phyloP scores from a whole-genome alignment of 1,140 invertebrate species.

The Sesamia nonagrioides region DNA sequence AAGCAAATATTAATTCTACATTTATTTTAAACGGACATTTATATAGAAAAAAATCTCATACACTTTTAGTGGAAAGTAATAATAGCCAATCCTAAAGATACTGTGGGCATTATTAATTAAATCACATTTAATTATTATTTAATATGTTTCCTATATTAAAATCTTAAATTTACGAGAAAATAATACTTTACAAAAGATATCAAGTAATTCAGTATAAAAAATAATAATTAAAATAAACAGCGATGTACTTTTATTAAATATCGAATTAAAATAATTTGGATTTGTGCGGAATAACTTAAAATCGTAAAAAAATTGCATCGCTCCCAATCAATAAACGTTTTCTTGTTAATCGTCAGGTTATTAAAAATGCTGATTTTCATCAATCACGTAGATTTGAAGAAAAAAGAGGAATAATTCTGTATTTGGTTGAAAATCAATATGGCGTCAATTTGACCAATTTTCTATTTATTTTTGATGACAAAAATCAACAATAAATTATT shows the following conservation, averaged over 20 bases:
- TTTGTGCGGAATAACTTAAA: constrained; percentile 47
- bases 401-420: constrained; percentile 1
- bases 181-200: constrained; percentile 39
- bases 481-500: neutral
- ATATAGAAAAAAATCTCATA: constrained; percentile 40
- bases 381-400: neutral
- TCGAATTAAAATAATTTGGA: neutral
- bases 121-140: constrained; percentile 56
- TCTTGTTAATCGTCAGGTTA: constrained; percentile 33
- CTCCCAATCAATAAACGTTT: constrained; percentile 15
- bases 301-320: constrained; percentile 31
- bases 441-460: neutral
- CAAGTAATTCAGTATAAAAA: constrained; percentile 31
- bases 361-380: constrained; percentile 22
- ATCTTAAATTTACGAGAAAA: constrained; percentile 44
- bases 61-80: constrained; percentile 46
- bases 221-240: constrained; percentile 17
- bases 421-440: constrained; percentile 30
- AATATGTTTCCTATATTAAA: constrained; percentile 37
- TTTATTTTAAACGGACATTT: constrained; percentile 23
- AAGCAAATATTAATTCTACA: constrained; percentile 13
- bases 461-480: too few relatives aligned
- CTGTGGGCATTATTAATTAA: constrained; percentile 44
- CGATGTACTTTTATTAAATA: constrained; percentile 5
- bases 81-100: constrained; percentile 48